These are phyloP conservation scores for Ridgeia piscesae DNA, from an alignment of 1,140 invertebrate species.

Conservation along the genomic window DNA sequence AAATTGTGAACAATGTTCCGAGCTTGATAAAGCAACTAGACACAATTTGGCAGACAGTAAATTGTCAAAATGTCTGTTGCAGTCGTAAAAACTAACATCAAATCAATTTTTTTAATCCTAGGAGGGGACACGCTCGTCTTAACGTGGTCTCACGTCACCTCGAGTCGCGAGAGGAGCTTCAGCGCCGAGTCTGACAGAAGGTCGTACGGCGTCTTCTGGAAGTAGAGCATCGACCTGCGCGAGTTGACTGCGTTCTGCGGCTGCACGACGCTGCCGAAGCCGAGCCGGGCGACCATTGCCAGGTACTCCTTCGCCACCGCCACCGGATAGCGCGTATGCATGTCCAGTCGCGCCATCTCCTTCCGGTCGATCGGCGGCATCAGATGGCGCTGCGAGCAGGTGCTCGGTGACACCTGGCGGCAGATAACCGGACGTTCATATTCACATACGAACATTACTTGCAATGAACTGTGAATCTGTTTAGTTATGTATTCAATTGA, in stretches of 20 bases:
- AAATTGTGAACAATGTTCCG: too few species aligned
- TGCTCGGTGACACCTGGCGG: slow-evolving; percentile 11
- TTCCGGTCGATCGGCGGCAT: not conserved
- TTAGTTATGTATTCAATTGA: too few species aligned
- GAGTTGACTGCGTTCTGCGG: not conserved
- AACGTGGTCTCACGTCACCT: too few species aligned
- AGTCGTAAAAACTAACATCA: too few species aligned
- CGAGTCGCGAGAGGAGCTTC: not conserved
- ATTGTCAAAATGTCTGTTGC: too few species aligned
- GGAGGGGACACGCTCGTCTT: too few species aligned
- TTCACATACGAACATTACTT: too few species aligned
- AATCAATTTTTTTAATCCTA: too few species aligned
- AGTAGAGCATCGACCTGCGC: not conserved
- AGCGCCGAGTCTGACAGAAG: not conserved
- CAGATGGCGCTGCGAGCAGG: slow-evolving; percentile 11
- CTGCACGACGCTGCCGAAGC: slow-evolving; percentile 8
- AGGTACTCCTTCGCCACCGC: slow-evolving; percentile 12
- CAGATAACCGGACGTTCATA: not conserved
- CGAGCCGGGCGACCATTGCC: not conserved
- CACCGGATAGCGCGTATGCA: slow-evolving; percentile 7
- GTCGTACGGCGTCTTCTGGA: slow-evolving; percentile 12
- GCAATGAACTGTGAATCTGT: too few species aligned
- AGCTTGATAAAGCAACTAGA: too few species aligned
- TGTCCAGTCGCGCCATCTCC: slow-evolving; percentile 6
- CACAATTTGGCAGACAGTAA: too few species aligned